phyloP scores from a whole-genome alignment of 2,113 vertebrate species.

The Elachura formosa region DNA sequence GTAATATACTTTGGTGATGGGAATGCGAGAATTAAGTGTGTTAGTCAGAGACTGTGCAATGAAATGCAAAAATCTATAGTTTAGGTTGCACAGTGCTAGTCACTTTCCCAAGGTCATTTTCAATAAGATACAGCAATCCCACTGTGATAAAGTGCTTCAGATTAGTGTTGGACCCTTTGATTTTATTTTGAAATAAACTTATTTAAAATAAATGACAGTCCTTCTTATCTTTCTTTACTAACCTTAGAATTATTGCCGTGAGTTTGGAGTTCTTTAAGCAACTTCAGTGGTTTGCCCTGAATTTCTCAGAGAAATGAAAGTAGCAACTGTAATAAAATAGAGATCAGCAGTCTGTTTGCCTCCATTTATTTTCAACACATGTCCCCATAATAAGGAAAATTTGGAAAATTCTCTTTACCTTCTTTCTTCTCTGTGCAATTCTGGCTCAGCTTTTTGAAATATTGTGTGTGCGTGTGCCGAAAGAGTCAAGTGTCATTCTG shows the following conservation, averaged over 20 bases:
- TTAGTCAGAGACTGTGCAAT: not conserved
- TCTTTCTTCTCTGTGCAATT: not conserved
- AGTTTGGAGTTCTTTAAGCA: not conserved
- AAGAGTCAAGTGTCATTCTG: not conserved
- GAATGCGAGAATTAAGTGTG: not conserved
- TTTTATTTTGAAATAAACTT: constrained; percentile 12
- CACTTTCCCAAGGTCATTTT: not conserved
- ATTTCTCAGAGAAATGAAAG: not conserved
- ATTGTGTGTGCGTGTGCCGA: not conserved
- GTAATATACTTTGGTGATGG: not conserved
- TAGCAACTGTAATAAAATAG: not conserved
- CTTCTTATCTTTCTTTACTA: not conserved
- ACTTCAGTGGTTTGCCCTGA: not conserved
- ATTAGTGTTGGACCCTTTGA: not conserved
- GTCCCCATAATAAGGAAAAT: not conserved
- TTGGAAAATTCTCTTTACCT: not conserved
- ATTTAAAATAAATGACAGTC: not conserved
- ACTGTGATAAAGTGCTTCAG: not conserved
- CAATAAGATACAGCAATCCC: not conserved
- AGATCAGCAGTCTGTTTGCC: not conserved
- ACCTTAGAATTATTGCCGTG: not conserved
- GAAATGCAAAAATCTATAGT: not conserved
- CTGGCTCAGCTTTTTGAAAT: not conserved
- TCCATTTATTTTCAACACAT: not conserved
- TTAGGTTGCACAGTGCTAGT: not conserved